Evolutionary conservation across 1,140 invertebrate genomes (phyloP), one percentile per base, ranked within the genome.

Genomic region (Pogonus chalceus): DNA sequence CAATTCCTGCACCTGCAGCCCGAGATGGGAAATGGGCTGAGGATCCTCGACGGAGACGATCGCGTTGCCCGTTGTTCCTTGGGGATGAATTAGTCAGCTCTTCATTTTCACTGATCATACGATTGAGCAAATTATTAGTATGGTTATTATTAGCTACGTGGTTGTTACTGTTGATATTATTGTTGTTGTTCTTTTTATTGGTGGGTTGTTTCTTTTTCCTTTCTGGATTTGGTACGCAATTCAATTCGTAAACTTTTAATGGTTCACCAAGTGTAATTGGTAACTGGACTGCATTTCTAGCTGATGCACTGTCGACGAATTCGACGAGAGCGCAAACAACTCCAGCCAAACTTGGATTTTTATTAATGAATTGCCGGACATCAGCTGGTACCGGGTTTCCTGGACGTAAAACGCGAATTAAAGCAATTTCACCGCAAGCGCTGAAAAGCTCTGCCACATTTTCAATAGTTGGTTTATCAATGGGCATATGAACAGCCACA

Each of bases 311-410:
- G 54, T 88, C 81, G 49, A 90, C 87, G 67, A 93, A 96, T 73
- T 95, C 91, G 37, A 94, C 81, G 58, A 94, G 75, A 7, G 91
- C 91, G 72, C 88, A 92, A 56, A 91, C 84, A 63, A 86, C 81
- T 56, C 84, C 85, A 53, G 80, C 80, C 66, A 92, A 76, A 65
- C 91, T 89, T n/a, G 90, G 89, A 66, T 92, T 87, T 67, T 91
- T 93, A 64, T 88, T 86, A 58, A 90, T 83, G 62, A 92, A 90
- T 68, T 90, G 87, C 52, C 90, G 82, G 16, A 93, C 85, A 71
- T 95, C 90, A 20, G 88, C 83, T 2, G 90, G 90, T 39, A 92
- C 82, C 14, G 88, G 84, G 70, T 90, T 89, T 21, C 90, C 90
- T 0, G 91, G 90, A 52, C 87, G 78, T 14, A 95, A 73, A 37